phyloP scores from a whole-genome alignment of 2,888 invertebrate species.

The Entomobrya multifasciata region DNA sequence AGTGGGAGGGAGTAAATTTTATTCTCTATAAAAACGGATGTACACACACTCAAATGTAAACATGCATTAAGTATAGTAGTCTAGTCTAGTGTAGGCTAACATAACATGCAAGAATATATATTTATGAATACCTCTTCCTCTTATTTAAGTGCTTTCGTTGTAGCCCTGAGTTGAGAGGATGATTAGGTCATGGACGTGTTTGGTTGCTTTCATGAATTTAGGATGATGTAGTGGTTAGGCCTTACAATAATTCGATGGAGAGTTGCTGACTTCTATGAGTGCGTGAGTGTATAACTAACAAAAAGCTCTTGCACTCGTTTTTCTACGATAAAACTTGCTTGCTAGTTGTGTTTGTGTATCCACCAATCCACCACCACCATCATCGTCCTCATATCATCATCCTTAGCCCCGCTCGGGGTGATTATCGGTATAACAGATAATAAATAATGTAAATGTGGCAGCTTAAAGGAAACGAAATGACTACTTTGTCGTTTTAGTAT shows the following conservation, averaged over 20 bases:
- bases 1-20: background rate
- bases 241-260: slow-evolving; percentile 38
- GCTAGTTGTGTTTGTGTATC: background rate
- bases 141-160: slow-evolving; percentile 34
- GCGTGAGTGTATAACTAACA: background rate
- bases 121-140: too few relatives aligned
- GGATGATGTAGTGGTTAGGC: slow-evolving; percentile 26
- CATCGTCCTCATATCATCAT: slow-evolving; percentile 15
- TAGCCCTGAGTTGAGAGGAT: background rate
- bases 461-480: slow-evolving; percentile 61
- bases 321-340: background rate
- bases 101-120: too few relatives aligned
- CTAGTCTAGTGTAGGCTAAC: slow-evolving; percentile 5
- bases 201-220: slow-evolving; percentile 43
- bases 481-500: slow-evolving; percentile 46
- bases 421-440: slow-evolving; percentile 63
- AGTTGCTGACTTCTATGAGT: background rate
- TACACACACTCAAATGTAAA: too few relatives aligned
- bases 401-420: background rate
- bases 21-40: background rate
- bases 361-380: background rate
- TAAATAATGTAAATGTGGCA: slow-evolving; percentile 67
- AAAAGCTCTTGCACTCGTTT: background rate
- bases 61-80: too few relatives aligned
- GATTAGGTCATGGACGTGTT: slow-evolving; percentile 45